Percentiles rank a stretch among this genome's conserved stretches.
Evolutionary conservation across 1,140 invertebrate genomes (phyloP).

Genomic region (Tyrophagus putrescentiae): DNA sequence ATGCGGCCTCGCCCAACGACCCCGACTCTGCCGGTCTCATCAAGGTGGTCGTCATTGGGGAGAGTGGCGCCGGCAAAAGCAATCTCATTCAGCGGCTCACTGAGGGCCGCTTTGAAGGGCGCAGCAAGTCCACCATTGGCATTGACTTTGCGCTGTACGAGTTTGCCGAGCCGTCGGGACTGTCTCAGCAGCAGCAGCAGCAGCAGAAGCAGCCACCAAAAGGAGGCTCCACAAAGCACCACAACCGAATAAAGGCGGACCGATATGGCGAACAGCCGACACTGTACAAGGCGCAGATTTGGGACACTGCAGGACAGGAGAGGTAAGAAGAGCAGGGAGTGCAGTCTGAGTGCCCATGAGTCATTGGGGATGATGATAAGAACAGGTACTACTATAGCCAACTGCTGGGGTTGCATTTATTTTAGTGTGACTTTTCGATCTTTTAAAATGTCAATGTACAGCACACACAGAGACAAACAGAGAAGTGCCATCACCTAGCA

Average conservation of each 20-base stretch:
- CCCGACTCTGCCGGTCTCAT: neutral
- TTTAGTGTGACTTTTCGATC: too few relatives aligned
- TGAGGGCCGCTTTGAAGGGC: constrained; percentile 1
- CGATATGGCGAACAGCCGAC: neutral
- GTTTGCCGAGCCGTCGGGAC: neutral
- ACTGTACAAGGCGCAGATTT: constrained; percentile 4
- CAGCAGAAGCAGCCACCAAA: too few relatives aligned
- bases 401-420: too few relatives aligned
- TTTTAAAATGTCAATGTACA: too few relatives aligned
- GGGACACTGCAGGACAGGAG: constrained; percentile 11
- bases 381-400: too few relatives aligned
- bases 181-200: neutral
- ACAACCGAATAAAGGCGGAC: too few relatives aligned
- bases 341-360: too few relatives aligned
- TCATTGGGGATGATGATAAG: too few relatives aligned
- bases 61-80: constrained; percentile 3
- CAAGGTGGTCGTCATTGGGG: constrained; percentile 6
- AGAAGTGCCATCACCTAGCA: too few relatives aligned
- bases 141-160: constrained; percentile 8
- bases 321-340: neutral
- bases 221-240: too few relatives aligned
- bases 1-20: neutral
- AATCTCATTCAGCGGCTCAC: constrained; percentile 9
- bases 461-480: too few relatives aligned
- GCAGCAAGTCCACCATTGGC: neutral